Evolutionary conservation across 1,140 invertebrate species (phyloP).

Genomic region (Drosophila arawakana): DNA sequence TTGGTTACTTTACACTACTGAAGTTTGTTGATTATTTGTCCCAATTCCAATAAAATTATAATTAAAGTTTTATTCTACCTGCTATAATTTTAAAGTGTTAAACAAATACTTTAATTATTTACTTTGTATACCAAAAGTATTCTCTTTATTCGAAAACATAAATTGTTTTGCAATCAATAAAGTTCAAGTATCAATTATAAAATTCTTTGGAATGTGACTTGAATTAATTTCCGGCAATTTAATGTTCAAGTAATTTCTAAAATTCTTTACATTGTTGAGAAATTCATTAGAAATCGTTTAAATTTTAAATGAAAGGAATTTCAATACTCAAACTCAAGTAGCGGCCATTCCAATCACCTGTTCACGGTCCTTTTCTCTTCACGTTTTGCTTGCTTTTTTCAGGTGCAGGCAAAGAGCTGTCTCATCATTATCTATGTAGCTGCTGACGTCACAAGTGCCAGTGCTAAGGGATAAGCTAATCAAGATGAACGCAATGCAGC

Average conservation of each 20-base stretch:
- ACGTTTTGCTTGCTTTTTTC: not conserved
- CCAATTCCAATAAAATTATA: too few species aligned
- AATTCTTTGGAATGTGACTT: too few species aligned
- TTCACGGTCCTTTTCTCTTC: not conserved
- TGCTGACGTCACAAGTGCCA: not conserved
- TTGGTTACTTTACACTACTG: too few species aligned
- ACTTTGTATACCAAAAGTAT: too few species aligned
- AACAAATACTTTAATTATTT: too few species aligned
- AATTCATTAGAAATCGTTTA: constrained; percentile 3
- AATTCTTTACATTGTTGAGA: not conserved
- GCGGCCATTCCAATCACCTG: not conserved
- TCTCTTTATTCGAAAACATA: too few species aligned
- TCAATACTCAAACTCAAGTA: not conserved
- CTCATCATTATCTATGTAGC: constrained; percentile 24
- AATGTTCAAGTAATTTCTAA: not conserved
- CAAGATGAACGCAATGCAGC: constrained; percentile 15
- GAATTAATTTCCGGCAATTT: not conserved
- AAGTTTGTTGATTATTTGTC: too few species aligned
- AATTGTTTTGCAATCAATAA: too few species aligned
- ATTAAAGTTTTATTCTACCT: too few species aligned
- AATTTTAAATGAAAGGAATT: not conserved
- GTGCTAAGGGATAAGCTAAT: constrained; percentile 17
- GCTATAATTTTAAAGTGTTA: too few species aligned
- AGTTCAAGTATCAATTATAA: too few species aligned
- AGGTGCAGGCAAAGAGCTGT: constrained; percentile 9